Percentiles rank a stretch among this genome's conserved stretches.
Conservation (phyloP, 2,113 vertebrate species). For the Origma solitaria region DNA sequence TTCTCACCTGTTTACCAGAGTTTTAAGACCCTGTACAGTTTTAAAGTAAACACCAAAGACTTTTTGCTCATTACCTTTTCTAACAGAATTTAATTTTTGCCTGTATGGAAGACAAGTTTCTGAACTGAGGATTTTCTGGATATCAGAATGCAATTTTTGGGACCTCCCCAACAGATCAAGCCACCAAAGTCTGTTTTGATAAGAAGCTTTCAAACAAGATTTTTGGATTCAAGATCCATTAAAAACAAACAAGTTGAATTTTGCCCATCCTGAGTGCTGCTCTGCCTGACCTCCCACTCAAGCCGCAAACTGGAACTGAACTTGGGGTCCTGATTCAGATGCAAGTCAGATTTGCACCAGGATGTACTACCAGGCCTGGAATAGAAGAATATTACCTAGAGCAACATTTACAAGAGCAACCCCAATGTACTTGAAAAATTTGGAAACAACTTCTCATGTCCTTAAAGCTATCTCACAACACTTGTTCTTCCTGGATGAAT, state of each 20-base stretch:
- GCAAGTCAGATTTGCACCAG: neutral
- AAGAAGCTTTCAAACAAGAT: neutral
- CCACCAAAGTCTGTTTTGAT: neutral
- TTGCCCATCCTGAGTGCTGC: neutral
- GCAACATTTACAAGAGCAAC: neutral
- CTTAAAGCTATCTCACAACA: neutral
- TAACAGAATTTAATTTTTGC: neutral
- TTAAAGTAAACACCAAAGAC: neutral
- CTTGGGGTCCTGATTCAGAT: neutral
- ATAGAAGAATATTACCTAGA: neutral
- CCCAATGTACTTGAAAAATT: rapidly evolving
- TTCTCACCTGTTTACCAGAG: neutral
- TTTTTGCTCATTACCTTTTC: neutral
- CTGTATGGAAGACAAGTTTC: neutral
- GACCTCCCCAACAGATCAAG: neutral
- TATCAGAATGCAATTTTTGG: neutral
- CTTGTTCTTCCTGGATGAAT: neutral
- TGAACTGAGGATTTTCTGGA: neutral
- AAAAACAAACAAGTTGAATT: neutral
- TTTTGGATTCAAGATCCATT: neutral
- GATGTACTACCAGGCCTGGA: neutral
- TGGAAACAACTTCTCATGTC: neutral
- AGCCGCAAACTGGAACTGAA: neutral
- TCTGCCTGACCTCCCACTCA: neutral
- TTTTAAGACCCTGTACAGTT: neutral